Base-by-base conservation (phyloP, 2,797 vertebrate genomes). In the Hyperoplus lanceolatus region DNA sequence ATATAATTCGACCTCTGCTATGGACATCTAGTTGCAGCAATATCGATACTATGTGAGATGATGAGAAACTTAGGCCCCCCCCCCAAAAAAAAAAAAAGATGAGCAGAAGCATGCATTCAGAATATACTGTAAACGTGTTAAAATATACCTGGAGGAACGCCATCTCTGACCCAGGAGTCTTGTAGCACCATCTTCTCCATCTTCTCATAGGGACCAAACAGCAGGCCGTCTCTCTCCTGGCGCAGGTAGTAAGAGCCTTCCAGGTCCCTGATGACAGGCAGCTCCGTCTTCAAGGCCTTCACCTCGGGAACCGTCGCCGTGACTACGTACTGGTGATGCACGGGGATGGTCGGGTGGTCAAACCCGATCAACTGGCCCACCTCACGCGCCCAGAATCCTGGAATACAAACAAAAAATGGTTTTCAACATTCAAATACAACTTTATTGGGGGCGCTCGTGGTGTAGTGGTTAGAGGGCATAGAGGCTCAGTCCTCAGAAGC, bases 311-410 rank as follows among this genome's bases (percentile, higher is more conserved):
- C 93, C 0, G 97, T 97, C 0, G 97, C 96, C 0, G 98, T 99
- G 61, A 99, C 97, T 1, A 99, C 91, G 11, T 99, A 99, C 51
- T 99, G 98, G 90, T 99, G 98, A 80, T 99, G 98, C 74, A 99
- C 97, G 0, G 98, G 97, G 87, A 99, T 95, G 63, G 98, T 96
- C 51, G 98, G 97, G 84, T 99, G 98, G 1, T 96, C 94, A 5
- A 98, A 86, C 60, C 97, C 98, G 45, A 98, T 94, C 96, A 99
- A 93, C 65, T 96, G 90, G 15, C 98, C 98, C 73, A 99, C 89
- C 70, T 99, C 98, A 67, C 95, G 94, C 8, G 98, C 98, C 98
- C 98, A 99, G 91, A 99, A 99, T 68, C 98, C 98, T 99, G 78
- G 21, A 77, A 75, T 68, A 78, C 1, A 54, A 69, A 39, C 36